Conservation (phyloP, 2,797 vertebrate genomes). For the Aythya fuligula region DNA sequence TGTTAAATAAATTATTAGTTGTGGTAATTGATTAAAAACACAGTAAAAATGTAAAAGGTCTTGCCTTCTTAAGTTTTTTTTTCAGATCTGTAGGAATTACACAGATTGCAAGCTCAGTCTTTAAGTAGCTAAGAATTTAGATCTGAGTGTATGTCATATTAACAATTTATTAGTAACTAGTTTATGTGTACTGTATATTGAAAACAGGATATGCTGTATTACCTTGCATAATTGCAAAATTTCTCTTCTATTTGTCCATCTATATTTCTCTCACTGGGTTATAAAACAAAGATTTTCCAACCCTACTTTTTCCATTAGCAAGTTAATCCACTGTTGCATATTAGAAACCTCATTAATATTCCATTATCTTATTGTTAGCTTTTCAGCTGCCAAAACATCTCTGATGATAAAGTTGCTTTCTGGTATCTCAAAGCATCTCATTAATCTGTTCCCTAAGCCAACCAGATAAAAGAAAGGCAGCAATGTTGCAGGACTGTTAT, state of each 20-base stretch:
- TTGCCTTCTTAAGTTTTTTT: background rate
- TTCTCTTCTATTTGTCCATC: background rate
- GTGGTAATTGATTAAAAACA: background rate
- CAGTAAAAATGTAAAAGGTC: background rate
- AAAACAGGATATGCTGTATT: background rate
- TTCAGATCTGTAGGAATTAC: background rate
- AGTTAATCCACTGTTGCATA: background rate
- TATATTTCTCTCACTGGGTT: background rate
- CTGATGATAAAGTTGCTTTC: background rate
- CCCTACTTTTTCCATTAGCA: background rate
- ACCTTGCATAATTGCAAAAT: background rate
- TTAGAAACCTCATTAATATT: conserved; percentile 30
- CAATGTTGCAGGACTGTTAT: background rate
- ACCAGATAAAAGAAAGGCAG: background rate
- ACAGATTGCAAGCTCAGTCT: background rate
- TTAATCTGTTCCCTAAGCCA: conserved; percentile 8
- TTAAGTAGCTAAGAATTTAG: background rate
- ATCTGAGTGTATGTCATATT: background rate
- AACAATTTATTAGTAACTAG: background rate
- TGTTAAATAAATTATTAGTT: background rate
- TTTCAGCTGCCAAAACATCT: conserved; percentile 4
- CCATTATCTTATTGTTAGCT: conserved; percentile 30
- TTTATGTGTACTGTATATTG: background rate
- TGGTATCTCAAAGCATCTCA: conserved; percentile 7
- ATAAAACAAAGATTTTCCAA: background rate